These are phyloP conservation scores for Caerostris darwini DNA, from an alignment of 1,140 invertebrate species.

Conservation along the genomic window DNA sequence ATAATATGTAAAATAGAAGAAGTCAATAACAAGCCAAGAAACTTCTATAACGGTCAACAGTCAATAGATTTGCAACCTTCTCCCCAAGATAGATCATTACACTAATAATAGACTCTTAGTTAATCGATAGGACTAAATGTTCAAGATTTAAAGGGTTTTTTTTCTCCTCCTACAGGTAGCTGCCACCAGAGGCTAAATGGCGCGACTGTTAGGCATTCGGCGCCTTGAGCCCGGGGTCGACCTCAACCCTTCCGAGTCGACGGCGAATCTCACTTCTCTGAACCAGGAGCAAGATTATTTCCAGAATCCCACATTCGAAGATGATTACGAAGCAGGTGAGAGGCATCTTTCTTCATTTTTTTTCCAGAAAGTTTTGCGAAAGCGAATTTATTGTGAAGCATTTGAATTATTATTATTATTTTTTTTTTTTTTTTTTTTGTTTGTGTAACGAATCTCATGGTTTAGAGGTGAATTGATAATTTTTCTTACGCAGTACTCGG, in stretches of 20 bases:
- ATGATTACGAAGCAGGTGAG: constrained; percentile 47
- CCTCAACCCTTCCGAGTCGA: constrained; percentile 36
- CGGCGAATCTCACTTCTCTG: constrained; percentile 46
- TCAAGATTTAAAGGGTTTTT: neutral
- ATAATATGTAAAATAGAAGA: no score
- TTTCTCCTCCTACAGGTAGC: neutral
- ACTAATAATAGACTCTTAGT: neutral
- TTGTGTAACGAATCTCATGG: neutral
- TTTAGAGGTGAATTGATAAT: neutral
- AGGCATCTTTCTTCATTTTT: no score
- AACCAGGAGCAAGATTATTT: constrained; percentile 39
- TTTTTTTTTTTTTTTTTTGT: neutral
- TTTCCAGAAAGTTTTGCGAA: neutral
- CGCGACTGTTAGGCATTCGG: constrained; percentile 58
- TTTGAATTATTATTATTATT: no score
- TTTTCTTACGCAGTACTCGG: neutral
- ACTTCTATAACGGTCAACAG: no score
- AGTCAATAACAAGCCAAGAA: no score
- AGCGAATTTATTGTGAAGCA: neutral
- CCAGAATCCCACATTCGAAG: constrained; percentile 51
- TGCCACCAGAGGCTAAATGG: constrained; percentile 53
- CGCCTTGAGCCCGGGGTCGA: constrained; percentile 62
- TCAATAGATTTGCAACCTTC: no score
- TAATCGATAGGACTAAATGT: neutral
- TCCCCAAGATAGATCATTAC: no score